These are phyloP conservation scores for Pimpla rufipes DNA, from an alignment of 2,888 invertebrate genomes.

Conservation along the genomic window DNA sequence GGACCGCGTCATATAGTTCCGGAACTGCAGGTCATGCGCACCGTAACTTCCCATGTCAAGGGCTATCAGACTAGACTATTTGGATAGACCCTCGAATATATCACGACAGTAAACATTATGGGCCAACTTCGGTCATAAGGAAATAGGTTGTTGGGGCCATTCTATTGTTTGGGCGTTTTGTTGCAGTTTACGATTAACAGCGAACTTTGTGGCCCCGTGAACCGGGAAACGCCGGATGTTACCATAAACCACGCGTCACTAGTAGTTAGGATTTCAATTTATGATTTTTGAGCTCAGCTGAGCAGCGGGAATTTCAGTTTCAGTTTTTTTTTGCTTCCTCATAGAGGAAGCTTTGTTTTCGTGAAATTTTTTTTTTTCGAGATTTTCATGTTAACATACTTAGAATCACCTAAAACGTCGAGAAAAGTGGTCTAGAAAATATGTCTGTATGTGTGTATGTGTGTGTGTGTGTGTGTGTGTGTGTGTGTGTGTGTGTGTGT, in stretches of 20 bases:
- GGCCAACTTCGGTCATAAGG: neutral
- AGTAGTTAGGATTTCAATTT: neutral
- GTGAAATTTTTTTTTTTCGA: no score
- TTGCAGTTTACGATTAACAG: neutral
- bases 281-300: neutral
- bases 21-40: neutral
- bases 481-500: no score
- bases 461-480: no score
- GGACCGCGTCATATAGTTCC: neutral
- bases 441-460: no score
- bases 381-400: no score
- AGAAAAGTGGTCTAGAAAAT: no score
- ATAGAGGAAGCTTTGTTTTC: no score
- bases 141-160: neutral
- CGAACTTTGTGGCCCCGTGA: no score
- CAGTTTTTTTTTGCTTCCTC: no score
- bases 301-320: neutral
- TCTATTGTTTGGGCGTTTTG: neutral
- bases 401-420: no score
- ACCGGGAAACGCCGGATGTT: neutral
- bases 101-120: neutral
- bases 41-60: neutral
- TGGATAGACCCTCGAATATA: neutral
- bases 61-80: neutral
- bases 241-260: neutral